phyloP scores from a whole-genome alignment of 1,140 invertebrate genomes.

The Eupeodes corollae region DNA sequence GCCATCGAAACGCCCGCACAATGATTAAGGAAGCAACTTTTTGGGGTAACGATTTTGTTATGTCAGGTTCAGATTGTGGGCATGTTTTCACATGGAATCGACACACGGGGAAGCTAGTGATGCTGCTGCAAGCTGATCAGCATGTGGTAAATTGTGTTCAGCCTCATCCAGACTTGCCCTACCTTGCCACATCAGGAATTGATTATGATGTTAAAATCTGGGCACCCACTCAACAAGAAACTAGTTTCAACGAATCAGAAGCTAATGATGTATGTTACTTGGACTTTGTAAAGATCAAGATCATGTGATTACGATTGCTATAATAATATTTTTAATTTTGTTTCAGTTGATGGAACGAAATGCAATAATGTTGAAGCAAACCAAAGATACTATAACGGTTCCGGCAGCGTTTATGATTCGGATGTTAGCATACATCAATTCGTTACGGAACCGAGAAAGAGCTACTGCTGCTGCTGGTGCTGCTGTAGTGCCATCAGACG shows the following conservation, averaged over 20 bases:
- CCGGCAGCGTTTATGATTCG: constrained; percentile 81
- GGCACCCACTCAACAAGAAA: constrained; percentile 54
- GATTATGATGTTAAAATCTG: constrained; percentile 85
- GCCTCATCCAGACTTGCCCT: constrained; percentile 70
- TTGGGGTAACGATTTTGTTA: constrained; percentile 72
- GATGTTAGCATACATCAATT: constrained; percentile 68
- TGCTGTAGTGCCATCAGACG: too few relatives aligned
- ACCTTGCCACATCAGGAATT: constrained; percentile 78
- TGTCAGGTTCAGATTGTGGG: constrained; percentile 80
- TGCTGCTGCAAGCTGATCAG: constrained; percentile 70
- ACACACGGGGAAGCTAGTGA: constrained; percentile 54
- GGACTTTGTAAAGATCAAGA: background rate
- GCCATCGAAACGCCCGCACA: constrained; percentile 75
- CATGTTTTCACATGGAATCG: constrained; percentile 63
- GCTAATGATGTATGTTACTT: constrained; percentile 54
- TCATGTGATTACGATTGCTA: background rate
- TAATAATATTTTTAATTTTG: constrained; percentile 5
- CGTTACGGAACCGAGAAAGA: constrained; percentile 10
- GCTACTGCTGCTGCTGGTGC: too few relatives aligned
- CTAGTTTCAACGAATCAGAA: constrained; percentile 51
- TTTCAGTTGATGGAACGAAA: constrained; percentile 70
- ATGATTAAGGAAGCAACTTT: constrained; percentile 87
- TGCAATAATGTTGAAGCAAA: constrained; percentile 79
- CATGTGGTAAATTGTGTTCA: constrained; percentile 82
- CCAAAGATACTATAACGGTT: constrained; percentile 78